Percentiles rank a stretch among this genome's conserved stretches.
Conservation (phyloP, 2,888 invertebrate genomes). For the Cerastis rubricosa region DNA sequence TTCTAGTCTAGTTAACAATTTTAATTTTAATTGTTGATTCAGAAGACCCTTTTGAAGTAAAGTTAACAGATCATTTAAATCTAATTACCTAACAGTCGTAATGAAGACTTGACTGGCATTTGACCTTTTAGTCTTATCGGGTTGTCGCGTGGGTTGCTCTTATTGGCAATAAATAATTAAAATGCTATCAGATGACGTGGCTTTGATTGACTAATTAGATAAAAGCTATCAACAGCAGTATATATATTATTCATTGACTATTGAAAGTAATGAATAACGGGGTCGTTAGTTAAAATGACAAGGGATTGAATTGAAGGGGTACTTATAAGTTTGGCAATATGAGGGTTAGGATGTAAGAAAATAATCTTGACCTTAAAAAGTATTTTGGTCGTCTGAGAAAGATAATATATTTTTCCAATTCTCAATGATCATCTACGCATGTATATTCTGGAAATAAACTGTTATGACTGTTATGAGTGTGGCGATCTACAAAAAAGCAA, state of each 20-base stretch:
- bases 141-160: not conserved
- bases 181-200: not conserved
- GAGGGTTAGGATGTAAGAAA: too few species aligned
- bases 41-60: conserved; percentile 18
- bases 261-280: not conserved
- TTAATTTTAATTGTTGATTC: too few species aligned
- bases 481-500: too few species aligned
- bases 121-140: not conserved
- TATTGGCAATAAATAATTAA: conserved; percentile 16
- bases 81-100: conserved; percentile 21
- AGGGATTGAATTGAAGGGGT: not conserved
- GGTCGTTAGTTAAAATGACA: not conserved
- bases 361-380: too few species aligned
- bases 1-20: conserved; percentile 14
- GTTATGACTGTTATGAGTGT: too few species aligned
- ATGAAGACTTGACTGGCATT: not conserved
- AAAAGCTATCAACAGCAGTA: not conserved
- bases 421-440: too few species aligned
- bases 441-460: too few species aligned
- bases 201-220: conserved; percentile 2
- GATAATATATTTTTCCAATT: too few species aligned
- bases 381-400: too few species aligned
- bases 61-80: conserved; percentile 30
- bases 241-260: not conserved
- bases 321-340: not conserved